Percentiles rank a stretch among this genome's conserved stretches.
phyloP scores from a whole-genome alignment of 1,140 invertebrate species.

The Caenorhabditis inopinata region DNA sequence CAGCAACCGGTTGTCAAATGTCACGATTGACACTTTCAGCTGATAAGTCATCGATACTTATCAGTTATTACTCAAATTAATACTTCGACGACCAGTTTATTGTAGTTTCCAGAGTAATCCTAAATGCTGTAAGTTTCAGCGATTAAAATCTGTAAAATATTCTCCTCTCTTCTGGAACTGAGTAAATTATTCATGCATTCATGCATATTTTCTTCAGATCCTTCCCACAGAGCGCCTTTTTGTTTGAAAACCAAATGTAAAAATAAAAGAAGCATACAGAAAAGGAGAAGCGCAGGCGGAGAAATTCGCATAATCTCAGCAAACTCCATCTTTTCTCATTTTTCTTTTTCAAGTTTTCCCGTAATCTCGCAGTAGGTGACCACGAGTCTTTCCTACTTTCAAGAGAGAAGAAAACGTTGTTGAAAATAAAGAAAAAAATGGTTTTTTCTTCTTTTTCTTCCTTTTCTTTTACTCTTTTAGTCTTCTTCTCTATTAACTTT shows the following conservation, averaged over 20 bases:
- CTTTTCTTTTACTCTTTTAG: not conserved
- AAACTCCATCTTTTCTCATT: not conserved
- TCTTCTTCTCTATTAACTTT: constrained; percentile 2
- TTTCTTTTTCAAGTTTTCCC: not conserved
- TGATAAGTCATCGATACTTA: not conserved
- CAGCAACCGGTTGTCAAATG: not conserved
- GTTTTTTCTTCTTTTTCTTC: not conserved
- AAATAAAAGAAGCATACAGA: not conserved
- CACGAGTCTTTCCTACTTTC: not conserved
- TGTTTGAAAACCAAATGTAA: not conserved
- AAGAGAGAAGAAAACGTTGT: not conserved
- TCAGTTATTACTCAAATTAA: too few species aligned
- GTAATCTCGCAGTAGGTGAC: not conserved
- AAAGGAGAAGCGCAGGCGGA: not conserved
- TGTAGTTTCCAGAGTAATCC: too few species aligned
- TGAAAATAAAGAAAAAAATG: not conserved
- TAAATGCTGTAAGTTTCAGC: too few species aligned
- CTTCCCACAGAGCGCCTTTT: too few species aligned
- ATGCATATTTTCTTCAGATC: too few species aligned
- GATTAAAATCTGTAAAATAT: too few species aligned
- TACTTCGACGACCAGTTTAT: too few species aligned
- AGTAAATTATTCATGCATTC: too few species aligned
- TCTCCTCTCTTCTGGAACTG: too few species aligned
- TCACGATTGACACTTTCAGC: not conserved
- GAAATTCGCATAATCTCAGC: not conserved